These are phyloP conservation scores for Petrolisthes cinctipes DNA, from an alignment of 2,888 invertebrate genomes.

Conservation along the genomic window DNA sequence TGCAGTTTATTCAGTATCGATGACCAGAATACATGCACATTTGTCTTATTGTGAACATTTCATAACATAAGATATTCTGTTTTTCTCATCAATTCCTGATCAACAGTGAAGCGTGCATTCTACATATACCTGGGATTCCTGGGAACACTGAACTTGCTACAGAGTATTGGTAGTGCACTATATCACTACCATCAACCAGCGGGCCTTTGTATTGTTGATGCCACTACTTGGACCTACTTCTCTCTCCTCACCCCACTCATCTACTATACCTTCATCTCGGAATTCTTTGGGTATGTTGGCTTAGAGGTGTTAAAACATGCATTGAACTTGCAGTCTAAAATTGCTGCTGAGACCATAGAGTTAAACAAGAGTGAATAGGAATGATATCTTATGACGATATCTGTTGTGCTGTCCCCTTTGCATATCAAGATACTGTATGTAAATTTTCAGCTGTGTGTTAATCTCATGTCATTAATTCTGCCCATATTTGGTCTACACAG, in stretches of 20 bases:
- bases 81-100: no score
- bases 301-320: background rate
- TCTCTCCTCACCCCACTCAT: conserved; percentile 84
- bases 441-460: background rate
- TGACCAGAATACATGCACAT: background rate
- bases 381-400: background rate
- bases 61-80: background rate
- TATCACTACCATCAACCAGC: conserved; percentile 67
- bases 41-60: background rate
- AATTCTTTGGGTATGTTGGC: conserved; percentile 80
- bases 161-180: conserved; percentile 81
- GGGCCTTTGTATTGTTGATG: conserved; percentile 80
- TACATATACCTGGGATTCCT: conserved; percentile 81
- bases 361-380: background rate
- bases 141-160: conserved; percentile 78
- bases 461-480: background rate
- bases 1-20: background rate
- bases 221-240: conserved; percentile 83
- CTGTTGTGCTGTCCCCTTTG: background rate
- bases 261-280: conserved; percentile 83
- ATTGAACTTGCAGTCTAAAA: background rate
- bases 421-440: no score
- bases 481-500: background rate
- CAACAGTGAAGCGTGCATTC: conserved; percentile 80
- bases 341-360: background rate